These are phyloP conservation scores for Cochlearius cochlearius DNA, from an alignment of 2,113 vertebrate genomes.

Conservation along the genomic window DNA sequence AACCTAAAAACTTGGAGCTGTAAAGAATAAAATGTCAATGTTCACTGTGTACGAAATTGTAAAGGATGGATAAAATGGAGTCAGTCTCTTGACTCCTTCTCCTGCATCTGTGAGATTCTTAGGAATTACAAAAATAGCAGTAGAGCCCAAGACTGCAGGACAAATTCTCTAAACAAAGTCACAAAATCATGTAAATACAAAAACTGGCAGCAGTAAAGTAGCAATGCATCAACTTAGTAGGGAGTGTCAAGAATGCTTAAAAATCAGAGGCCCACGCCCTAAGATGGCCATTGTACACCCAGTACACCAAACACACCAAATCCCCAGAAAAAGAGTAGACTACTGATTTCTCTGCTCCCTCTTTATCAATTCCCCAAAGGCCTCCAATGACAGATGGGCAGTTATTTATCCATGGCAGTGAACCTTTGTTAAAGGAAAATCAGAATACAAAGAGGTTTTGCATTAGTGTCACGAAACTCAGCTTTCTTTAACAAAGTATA, in stretches of 20 bases:
- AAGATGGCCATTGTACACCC: neutral
- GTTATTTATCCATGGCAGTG: slow-evolving; percentile 26
- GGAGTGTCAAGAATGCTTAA: neutral
- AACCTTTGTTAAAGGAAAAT: slow-evolving; percentile 48
- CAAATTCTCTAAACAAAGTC: neutral
- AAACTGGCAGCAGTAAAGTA: neutral
- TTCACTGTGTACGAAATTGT: neutral
- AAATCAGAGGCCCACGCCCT: neutral
- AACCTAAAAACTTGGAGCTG: neutral
- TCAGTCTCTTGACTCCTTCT: neutral
- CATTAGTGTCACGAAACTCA: neutral
- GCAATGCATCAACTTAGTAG: neutral
- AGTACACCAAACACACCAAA: slow-evolving; percentile 3
- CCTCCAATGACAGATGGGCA: slow-evolving; percentile 55
- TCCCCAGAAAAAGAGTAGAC: neutral
- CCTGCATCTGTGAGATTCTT: neutral
- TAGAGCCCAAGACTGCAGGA: neutral
- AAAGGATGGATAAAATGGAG: neutral
- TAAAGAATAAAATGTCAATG: neutral
- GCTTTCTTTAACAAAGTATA: neutral
- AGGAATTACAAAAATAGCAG: neutral
- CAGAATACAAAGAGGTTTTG: slow-evolving; percentile 44
- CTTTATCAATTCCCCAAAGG: slow-evolving; percentile 30
- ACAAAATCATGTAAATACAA: neutral
- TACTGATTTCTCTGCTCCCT: neutral